Evolutionary conservation across 1,140 invertebrate species (phyloP).

Genomic region (Drosophila pandora): DNA sequence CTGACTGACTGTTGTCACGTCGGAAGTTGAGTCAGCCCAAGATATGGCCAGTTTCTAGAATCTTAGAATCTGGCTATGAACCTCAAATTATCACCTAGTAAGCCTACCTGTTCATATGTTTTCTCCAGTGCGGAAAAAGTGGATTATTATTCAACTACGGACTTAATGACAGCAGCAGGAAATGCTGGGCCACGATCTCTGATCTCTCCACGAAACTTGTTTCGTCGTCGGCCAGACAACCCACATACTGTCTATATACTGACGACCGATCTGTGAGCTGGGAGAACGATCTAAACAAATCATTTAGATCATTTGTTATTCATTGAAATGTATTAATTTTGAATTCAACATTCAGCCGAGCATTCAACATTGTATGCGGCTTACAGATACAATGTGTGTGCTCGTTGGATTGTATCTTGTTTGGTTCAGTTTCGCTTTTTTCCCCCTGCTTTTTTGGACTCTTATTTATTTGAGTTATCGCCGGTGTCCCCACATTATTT

Average conservation of each 20-base stretch:
- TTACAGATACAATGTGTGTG: constrained; percentile 35
- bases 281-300: constrained; percentile 59
- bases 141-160: constrained; percentile 17
- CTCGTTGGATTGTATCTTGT: constrained; percentile 11
- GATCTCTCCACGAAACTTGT: constrained; percentile 32
- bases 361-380: constrained; percentile 36
- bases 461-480: constrained; percentile 49
- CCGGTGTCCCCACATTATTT: constrained; percentile 67
- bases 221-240: constrained; percentile 34
- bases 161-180: constrained; percentile 48
- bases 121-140: constrained; percentile 25
- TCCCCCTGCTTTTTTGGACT: constrained; percentile 20
- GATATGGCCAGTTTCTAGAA: constrained; percentile 2
- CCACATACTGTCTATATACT: constrained; percentile 25
- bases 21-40: constrained; percentile 62
- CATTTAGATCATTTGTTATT: constrained; percentile 80
- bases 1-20: constrained; percentile 59
- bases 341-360: constrained; percentile 29
- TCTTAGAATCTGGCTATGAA: background rate
- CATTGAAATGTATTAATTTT: constrained; percentile 67
- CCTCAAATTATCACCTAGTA: background rate
- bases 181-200: constrained; percentile 50
- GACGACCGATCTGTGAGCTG: constrained; percentile 24
- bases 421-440: constrained; percentile 1
- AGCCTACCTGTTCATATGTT: background rate